Conservation (phyloP, 2,888 invertebrate species). For the Nephrotoma guestfalica region DNA sequence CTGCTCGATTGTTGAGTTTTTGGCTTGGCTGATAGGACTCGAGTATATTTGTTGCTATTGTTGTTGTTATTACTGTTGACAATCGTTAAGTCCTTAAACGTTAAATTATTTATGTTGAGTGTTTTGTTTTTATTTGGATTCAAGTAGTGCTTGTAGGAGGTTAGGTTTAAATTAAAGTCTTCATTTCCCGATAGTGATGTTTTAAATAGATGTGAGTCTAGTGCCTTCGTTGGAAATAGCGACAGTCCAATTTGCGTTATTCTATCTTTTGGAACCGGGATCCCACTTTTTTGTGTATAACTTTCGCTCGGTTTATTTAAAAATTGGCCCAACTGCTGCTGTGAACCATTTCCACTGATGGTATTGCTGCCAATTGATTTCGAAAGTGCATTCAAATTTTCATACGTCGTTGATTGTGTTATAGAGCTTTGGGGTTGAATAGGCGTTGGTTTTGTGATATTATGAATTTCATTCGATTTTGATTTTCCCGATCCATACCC, state of each 20-base stretch:
- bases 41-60: constrained; percentile 7
- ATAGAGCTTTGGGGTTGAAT: constrained; percentile 3
- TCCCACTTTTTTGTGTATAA: neutral
- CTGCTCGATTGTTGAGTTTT: neutral
- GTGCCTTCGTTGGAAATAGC: constrained; percentile 8
- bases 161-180: constrained; percentile 5
- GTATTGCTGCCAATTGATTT: neutral
- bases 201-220: constrained; percentile 1
- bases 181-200: constrained; percentile 10
- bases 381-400: neutral
- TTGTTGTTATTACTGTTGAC: neutral
- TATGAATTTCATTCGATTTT: neutral
- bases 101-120: constrained; percentile 14
- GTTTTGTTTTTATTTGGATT: constrained; percentile 10
- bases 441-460: neutral
- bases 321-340: neutral
- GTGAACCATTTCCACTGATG: neutral
- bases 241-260: constrained; percentile 11
- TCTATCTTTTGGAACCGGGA: constrained; percentile 8
- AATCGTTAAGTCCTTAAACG: constrained; percentile 10
- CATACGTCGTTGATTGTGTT: constrained; percentile 6
- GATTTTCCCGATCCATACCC: constrained; percentile 9
- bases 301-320: neutral
- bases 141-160: constrained; percentile 9
- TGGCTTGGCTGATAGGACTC: constrained; percentile 13